Percentiles rank a stretch among this genome's conserved stretches.
phyloP scores from a whole-genome alignment of 2,113 vertebrate species.

The Natator depressus region DNA sequence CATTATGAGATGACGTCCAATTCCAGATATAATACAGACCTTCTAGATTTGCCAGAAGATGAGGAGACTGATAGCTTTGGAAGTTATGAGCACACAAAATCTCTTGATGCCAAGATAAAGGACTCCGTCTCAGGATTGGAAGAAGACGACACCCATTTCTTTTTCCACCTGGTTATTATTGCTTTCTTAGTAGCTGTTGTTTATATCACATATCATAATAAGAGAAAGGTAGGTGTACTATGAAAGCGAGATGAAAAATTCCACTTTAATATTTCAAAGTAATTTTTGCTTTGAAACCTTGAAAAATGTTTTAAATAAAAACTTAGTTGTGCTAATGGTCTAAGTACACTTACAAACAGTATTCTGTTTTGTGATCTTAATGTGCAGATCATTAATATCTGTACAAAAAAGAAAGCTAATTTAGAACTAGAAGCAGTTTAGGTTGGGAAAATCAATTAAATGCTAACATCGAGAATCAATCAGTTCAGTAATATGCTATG shows the following conservation, averaged over 20 bases:
- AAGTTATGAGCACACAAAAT: constrained; percentile 67
- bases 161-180: constrained; percentile 92
- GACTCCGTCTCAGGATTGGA: constrained; percentile 76
- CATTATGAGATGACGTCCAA: constrained; percentile 62
- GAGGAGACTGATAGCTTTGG: constrained; percentile 52
- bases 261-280: background rate
- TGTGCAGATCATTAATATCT: background rate
- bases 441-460: background rate
- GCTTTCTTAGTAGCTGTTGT: constrained; percentile 91
- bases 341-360: background rate
- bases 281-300: background rate
- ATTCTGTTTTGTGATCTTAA: background rate
- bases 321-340: background rate
- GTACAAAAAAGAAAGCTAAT: background rate
- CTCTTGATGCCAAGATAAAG: constrained; percentile 65
- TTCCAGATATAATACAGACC: constrained; percentile 59
- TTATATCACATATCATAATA: constrained; percentile 97
- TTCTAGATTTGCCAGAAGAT: constrained; percentile 26
- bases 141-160: constrained; percentile 95
- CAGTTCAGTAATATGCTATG: background rate
- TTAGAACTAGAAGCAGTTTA: background rate
- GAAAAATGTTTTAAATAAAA: background rate
- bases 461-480: background rate
- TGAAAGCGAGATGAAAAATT: fast-evolving
- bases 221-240: constrained; percentile 89